Percentiles rank a stretch among this genome's conserved stretches.
These are phyloP conservation scores for Neotoxoptera formosana DNA, from an alignment of 1,140 invertebrate genomes.

Conservation along the genomic window DNA sequence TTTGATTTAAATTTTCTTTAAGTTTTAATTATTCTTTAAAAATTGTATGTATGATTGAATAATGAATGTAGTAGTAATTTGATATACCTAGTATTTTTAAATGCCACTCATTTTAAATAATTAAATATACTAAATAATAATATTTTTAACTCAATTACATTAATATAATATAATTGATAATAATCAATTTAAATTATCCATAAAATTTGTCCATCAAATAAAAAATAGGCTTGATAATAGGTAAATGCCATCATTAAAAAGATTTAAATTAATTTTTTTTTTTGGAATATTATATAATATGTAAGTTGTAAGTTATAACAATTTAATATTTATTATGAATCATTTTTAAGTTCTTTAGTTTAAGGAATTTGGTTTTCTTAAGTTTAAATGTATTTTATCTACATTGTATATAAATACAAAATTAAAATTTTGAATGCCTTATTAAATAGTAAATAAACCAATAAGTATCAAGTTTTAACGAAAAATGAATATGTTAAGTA, in stretches of 20 bases:
- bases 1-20: not conserved
- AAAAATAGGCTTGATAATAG: not conserved
- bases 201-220: too few relatives aligned
- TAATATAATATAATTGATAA: too few relatives aligned
- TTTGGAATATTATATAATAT: too few relatives aligned
- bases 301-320: too few relatives aligned
- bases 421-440: not conserved
- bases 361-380: too few relatives aligned
- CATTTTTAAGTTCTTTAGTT: not conserved
- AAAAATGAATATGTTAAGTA: not conserved
- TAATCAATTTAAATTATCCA: too few relatives aligned
- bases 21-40: not conserved
- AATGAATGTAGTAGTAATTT: too few relatives aligned
- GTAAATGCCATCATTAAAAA: not conserved
- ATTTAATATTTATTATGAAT: not conserved
- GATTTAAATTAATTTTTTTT: not conserved
- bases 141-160: too few relatives aligned
- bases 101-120: not conserved
- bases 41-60: too few relatives aligned
- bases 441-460: not conserved
- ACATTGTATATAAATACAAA: too few relatives aligned
- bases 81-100: not conserved
- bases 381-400: too few relatives aligned
- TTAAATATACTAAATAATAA: not conserved
- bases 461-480: not conserved